A percentile compares a stretch with the other conserved stretches of the same genome.
phyloP scores from a whole-genome alignment of 1,140 invertebrate species.

The Drosophila bocqueti region DNA sequence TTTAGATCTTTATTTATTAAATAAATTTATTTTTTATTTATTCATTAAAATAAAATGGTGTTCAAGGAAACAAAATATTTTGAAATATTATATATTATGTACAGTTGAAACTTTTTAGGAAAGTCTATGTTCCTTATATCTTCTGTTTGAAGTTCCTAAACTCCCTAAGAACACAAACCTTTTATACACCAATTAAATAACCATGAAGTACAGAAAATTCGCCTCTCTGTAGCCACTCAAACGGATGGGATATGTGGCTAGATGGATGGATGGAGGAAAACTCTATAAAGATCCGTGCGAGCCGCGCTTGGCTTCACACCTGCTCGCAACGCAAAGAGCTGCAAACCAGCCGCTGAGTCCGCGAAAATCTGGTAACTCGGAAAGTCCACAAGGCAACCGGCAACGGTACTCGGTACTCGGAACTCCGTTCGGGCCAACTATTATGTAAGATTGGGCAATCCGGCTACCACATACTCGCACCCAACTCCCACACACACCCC shows the following conservation, averaged over 20 bases:
- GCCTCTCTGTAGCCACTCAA: constrained; percentile 21
- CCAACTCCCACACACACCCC: constrained; percentile 41
- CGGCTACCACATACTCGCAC: constrained; percentile 41
- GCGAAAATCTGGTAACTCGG: constrained; percentile 14
- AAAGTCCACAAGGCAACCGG: constrained; percentile 38
- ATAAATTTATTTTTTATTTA: too few species aligned
- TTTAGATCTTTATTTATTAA: too few species aligned
- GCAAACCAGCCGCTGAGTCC: constrained; percentile 39
- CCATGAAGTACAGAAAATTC: background rate
- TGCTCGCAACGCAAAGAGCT: constrained; percentile 62
- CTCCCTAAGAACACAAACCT: background rate
- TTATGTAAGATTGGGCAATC: constrained; percentile 81
- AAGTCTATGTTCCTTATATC: background rate
- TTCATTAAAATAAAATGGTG: background rate
- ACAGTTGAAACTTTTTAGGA: background rate
- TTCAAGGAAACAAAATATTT: background rate
- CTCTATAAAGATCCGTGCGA: constrained; percentile 75
- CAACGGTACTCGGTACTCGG: constrained; percentile 33
- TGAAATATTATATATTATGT: background rate
- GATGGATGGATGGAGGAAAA: constrained; percentile 55
- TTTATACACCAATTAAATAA: background rate
- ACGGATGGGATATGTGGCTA: constrained; percentile 28
- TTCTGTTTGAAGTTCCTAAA: background rate
- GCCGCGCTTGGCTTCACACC: constrained; percentile 80
- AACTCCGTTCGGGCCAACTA: constrained; percentile 47